These are phyloP conservation scores for Drosophila antonietae DNA, from an alignment of 2,888 invertebrate species.

Conservation along the genomic window DNA sequence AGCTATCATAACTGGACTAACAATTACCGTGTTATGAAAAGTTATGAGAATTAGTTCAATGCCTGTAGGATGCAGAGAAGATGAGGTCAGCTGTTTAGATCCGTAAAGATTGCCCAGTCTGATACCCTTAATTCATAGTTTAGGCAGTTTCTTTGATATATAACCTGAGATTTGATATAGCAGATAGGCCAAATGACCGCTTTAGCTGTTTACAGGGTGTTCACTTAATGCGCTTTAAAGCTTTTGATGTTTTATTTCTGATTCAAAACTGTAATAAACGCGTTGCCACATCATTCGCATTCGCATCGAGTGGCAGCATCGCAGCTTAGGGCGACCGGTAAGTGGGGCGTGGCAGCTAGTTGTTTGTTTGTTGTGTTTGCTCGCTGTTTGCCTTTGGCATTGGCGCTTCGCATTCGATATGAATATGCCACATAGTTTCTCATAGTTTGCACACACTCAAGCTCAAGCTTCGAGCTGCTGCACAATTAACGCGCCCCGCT, in stretches of 20 bases:
- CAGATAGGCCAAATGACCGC: too few relatives aligned
- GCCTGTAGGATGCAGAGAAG: neutral
- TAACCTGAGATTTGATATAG: too few relatives aligned
- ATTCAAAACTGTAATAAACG: conserved; percentile 3
- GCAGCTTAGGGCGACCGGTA: neutral
- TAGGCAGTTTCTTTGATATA: too few relatives aligned
- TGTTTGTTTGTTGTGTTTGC: conserved; percentile 7
- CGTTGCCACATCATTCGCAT: conserved; percentile 32
- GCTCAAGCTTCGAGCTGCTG: neutral
- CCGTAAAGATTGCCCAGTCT: neutral
- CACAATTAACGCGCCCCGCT: neutral
- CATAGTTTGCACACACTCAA: conserved; percentile 13
- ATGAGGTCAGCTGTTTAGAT: too few relatives aligned
- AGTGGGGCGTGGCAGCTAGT: neutral
- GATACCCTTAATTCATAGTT: neutral
- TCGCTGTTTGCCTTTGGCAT: conserved; percentile 3
- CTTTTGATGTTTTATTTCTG: neutral
- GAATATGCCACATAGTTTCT: conserved; percentile 13
- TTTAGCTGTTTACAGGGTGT: conserved; percentile 16
- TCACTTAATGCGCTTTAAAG: conserved; percentile 1
- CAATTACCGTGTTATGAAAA: neutral
- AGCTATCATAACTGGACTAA: neutral
- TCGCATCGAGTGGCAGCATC: conserved; percentile 26
- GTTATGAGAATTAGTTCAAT: neutral
- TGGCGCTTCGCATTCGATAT: conserved; percentile 26